These are phyloP conservation scores for Dolichomitus sp. DNA, from an alignment of 2,888 invertebrate genomes.

Conservation along the genomic window DNA sequence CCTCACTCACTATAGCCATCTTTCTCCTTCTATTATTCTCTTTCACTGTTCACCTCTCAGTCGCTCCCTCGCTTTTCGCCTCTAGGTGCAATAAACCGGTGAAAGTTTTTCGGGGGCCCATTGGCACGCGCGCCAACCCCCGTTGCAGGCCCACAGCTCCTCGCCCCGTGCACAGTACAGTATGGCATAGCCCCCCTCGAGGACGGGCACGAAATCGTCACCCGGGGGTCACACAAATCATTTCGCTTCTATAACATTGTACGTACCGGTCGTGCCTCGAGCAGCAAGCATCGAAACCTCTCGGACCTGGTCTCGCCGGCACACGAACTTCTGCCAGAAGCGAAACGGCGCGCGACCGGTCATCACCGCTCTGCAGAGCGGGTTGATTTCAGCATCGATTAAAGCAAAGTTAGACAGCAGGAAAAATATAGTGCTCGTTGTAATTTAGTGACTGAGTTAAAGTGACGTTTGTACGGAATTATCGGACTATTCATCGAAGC, in stretches of 20 bases:
- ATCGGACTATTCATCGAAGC: neutral
- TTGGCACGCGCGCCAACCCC: slow-evolving; percentile 80
- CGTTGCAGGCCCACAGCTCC: slow-evolving; percentile 56
- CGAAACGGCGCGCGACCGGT: slow-evolving; percentile 71
- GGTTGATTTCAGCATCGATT: neutral
- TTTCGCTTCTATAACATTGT: slow-evolving; percentile 80
- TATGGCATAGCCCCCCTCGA: slow-evolving; percentile 67
- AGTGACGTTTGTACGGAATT: slow-evolving; percentile 14
- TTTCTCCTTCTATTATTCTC: slow-evolving; percentile 55
- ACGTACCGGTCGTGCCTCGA: slow-evolving; percentile 64
- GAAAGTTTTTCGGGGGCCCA: slow-evolving; percentile 83
- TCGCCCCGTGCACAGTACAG: slow-evolving; percentile 29
- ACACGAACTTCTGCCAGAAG: slow-evolving; percentile 67
- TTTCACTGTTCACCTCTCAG: slow-evolving; percentile 25
- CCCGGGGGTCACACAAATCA: slow-evolving; percentile 80
- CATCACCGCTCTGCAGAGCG: slow-evolving; percentile 65
- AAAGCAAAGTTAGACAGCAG: neutral
- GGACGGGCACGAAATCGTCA: slow-evolving; percentile 78
- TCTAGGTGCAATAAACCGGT: slow-evolving; percentile 77
- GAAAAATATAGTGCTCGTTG: neutral
- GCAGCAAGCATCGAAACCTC: slow-evolving; percentile 45
- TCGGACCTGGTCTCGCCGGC: slow-evolving; percentile 41
- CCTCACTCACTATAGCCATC: slow-evolving; percentile 33
- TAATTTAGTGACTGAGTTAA: slow-evolving; percentile 15
- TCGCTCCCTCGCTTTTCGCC: slow-evolving; percentile 42